Conservation (phyloP, 2,113 vertebrate genomes). For the Bagarius yarrelli region DNA sequence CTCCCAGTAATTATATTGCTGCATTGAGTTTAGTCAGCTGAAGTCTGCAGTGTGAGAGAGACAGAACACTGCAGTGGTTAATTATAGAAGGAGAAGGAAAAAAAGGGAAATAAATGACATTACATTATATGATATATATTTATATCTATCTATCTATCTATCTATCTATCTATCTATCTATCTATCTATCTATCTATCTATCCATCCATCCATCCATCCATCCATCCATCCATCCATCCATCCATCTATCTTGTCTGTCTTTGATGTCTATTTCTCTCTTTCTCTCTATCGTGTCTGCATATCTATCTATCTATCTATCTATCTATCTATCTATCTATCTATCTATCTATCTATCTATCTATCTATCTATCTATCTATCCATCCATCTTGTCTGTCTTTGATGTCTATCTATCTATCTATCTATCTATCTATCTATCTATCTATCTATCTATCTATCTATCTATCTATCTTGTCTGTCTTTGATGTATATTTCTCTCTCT, state of each 20-base stretch:
- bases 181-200: neutral
- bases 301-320: neutral
- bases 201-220: neutral
- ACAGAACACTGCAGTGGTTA: constrained; percentile 5
- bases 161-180: neutral
- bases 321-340: neutral
- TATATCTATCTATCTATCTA: neutral
- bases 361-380: neutral
- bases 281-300: neutral
- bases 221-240: neutral
- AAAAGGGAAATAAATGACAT: neutral
- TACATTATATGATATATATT: no score
- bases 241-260: no score
- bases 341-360: neutral
- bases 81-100: constrained; percentile 7
- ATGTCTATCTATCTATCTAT: neutral
- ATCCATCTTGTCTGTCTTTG: no score
- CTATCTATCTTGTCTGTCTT: no score
- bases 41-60: constrained; percentile 13
- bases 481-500: no score
- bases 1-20: constrained; percentile 4
- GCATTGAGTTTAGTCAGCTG: constrained; percentile 22
- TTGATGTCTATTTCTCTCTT: neutral
- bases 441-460: neutral
- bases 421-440: neutral